phyloP scores from a whole-genome alignment of 2,797 vertebrate species.

The Emys orbicularis region DNA sequence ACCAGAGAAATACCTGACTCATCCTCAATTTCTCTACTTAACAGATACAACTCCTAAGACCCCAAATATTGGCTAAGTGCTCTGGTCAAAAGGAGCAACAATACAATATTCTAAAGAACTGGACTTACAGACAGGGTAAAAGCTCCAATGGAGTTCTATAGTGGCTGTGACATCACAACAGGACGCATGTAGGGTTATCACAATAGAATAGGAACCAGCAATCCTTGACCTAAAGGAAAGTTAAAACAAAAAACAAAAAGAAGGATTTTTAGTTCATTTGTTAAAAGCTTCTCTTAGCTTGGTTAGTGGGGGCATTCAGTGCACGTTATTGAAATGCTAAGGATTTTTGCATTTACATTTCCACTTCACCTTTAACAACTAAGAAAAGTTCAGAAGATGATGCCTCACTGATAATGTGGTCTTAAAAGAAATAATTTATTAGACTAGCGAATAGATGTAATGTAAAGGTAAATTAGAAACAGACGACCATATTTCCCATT shows the following conservation, averaged over 20 bases:
- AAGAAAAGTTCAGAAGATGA: neutral
- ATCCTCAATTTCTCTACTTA: neutral
- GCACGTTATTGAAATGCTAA: neutral
- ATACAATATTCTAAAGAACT: neutral
- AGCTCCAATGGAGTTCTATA: neutral
- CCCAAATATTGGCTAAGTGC: neutral
- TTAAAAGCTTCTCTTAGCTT: neutral
- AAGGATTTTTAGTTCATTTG: neutral
- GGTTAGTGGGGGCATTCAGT: neutral
- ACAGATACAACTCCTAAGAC: neutral
- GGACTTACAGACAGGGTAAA: neutral
- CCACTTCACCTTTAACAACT: neutral
- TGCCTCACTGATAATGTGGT: fast-evolving
- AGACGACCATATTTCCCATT: neutral
- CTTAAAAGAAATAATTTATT: neutral
- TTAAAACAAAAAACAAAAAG: neutral
- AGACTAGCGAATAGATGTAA: neutral
- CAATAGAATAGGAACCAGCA: neutral
- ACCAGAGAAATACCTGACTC: neutral
- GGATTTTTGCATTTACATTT: neutral
- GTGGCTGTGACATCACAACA: neutral
- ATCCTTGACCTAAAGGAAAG: neutral
- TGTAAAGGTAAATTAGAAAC: neutral
- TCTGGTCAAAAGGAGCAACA: neutral
- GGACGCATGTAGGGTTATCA: neutral